Evolutionary conservation across 2,113 vertebrate genomes (phyloP).

Genomic region (Etheostoma cragini): DNA sequence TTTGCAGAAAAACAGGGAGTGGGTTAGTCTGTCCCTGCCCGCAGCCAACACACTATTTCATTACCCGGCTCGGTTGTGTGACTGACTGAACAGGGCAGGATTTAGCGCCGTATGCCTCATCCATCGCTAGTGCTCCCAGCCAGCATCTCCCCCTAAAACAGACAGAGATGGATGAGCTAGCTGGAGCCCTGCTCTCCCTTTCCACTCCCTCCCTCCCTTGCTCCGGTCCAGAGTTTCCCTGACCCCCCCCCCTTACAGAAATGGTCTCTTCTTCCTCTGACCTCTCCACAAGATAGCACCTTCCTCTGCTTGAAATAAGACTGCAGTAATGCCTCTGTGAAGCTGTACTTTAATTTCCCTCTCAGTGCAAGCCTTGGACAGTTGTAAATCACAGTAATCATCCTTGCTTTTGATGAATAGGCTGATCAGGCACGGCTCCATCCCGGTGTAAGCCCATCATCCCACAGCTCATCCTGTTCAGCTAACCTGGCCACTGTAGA

Average conservation of each 20-base stretch:
- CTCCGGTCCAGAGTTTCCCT: constrained; percentile 2
- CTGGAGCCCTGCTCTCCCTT: constrained; percentile 50
- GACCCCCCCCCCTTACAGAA: neutral
- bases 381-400: constrained; percentile 7
- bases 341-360: neutral
- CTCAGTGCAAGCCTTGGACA: neutral
- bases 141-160: constrained; percentile 64
- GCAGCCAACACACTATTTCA: constrained; percentile 75
- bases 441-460: constrained; percentile 52
- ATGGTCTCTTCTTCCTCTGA: neutral
- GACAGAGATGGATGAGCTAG: constrained; percentile 75
- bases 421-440: constrained; percentile 31
- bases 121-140: constrained; percentile 69
- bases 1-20: constrained; percentile 63
- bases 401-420: constrained; percentile 44
- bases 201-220: constrained; percentile 54
- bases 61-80: constrained; percentile 58
- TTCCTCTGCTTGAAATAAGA: neutral
- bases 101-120: constrained; percentile 74
- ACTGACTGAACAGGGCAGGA: constrained; percentile 70
- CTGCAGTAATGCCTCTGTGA: neutral
- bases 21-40: constrained; percentile 47
- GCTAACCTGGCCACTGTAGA: constrained; percentile 57
- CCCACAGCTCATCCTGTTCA: constrained; percentile 52
- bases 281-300: neutral